Evolutionary conservation across 2,888 invertebrate species (phyloP).

Genomic region (Rhorus exstirpatorius): DNA sequence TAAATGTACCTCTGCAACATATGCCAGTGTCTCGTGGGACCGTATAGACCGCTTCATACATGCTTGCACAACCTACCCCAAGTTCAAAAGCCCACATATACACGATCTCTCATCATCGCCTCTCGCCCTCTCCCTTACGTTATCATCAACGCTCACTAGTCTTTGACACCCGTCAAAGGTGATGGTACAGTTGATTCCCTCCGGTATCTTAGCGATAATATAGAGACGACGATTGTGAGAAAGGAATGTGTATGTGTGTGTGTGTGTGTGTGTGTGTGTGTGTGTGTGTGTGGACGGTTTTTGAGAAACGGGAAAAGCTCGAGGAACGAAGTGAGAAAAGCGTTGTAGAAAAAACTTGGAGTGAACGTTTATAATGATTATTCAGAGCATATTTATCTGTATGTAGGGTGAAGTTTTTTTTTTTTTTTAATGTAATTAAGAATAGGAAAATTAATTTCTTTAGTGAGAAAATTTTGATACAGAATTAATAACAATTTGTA

Average conservation of each 20-base stretch:
- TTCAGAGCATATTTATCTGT: too few species aligned
- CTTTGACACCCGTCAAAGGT: constrained; percentile 52
- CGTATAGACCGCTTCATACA: constrained; percentile 40
- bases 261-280: too few species aligned
- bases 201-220: not conserved
- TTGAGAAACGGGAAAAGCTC: too few species aligned
- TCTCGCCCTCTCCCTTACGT: constrained; percentile 21
- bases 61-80: constrained; percentile 58
- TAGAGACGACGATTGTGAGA: constrained; percentile 5
- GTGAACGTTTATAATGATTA: too few species aligned
- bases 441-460: too few species aligned
- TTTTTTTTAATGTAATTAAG: too few species aligned
- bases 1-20: constrained; percentile 33
- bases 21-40: constrained; percentile 62
- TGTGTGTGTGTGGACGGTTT: too few species aligned
- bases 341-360: too few species aligned
- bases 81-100: constrained; percentile 39
- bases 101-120: constrained; percentile 16
- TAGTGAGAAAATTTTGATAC: too few species aligned
- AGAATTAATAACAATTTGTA: too few species aligned
- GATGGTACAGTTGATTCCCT: not conserved
- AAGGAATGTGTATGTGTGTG: not conserved
- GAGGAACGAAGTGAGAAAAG: too few species aligned
- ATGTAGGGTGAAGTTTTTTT: too few species aligned
- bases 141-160: constrained; percentile 46